phyloP scores from a whole-genome alignment of 2,888 invertebrate genomes.

The Caradrina kadenii region DNA sequence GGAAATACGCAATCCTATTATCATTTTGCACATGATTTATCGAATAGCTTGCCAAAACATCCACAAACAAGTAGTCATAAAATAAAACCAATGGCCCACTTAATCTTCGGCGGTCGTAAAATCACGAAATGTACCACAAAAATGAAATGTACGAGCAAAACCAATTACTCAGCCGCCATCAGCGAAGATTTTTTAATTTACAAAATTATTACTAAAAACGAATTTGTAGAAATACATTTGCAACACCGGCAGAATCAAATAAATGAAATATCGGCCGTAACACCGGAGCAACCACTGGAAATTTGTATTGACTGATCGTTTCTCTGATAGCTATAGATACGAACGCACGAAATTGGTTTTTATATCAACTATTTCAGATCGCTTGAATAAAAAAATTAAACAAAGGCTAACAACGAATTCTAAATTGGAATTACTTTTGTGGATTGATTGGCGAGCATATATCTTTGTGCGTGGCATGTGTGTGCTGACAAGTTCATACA shows the following conservation, averaged over 20 bases:
- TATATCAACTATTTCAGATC: slow-evolving; percentile 47
- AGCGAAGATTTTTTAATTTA: slow-evolving; percentile 66
- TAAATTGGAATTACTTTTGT: slow-evolving; percentile 49
- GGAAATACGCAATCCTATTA: slow-evolving; percentile 21
- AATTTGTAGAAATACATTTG: slow-evolving; percentile 60
- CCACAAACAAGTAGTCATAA: slow-evolving; percentile 38
- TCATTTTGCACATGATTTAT: slow-evolving; percentile 38
- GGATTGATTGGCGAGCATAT: slow-evolving; percentile 30
- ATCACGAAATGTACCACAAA: slow-evolving; percentile 32
- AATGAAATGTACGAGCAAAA: slow-evolving; percentile 40
- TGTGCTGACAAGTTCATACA: slow-evolving; percentile 15
- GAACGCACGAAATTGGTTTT: slow-evolving; percentile 63
- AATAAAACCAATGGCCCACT: slow-evolving; percentile 52
- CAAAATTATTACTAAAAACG: slow-evolving; percentile 62
- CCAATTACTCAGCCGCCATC: slow-evolving; percentile 58
- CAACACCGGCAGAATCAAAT: slow-evolving; percentile 60
- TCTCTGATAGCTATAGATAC: slow-evolving; percentile 46
- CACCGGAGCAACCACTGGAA: slow-evolving; percentile 56
- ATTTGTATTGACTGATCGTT: slow-evolving; percentile 65
- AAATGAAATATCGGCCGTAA: slow-evolving; percentile 68
- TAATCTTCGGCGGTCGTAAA: slow-evolving; percentile 46
- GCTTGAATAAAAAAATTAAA: slow-evolving; percentile 28
- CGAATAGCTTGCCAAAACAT: slow-evolving; percentile 26
- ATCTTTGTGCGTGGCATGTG: neutral
- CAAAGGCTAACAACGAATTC: slow-evolving; percentile 41